phyloP scores from a whole-genome alignment of 2,113 vertebrate genomes.

The Baryphthengus martii region DNA sequence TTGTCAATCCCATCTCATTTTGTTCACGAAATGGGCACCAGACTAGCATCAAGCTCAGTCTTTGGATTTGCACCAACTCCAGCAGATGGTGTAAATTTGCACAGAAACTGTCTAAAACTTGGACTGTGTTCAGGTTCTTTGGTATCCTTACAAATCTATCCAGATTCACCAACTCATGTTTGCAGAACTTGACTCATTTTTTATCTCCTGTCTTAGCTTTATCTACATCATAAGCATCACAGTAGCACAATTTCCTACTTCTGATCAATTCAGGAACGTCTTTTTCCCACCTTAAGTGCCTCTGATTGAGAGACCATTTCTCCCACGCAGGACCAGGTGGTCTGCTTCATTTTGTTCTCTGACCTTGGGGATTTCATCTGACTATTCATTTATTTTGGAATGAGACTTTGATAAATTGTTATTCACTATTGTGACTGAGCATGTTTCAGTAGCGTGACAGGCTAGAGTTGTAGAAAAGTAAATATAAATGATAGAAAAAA shows the following conservation, averaged over 20 bases:
- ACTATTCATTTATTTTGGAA: conserved; percentile 29
- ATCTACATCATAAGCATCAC: background rate
- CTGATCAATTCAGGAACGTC: background rate
- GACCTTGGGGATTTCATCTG: conserved; percentile 26
- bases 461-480: background rate
- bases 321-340: background rate
- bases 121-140: background rate
- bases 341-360: conserved; percentile 14
- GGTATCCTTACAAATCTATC: background rate
- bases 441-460: background rate
- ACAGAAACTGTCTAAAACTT: conserved; percentile 28
- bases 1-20: background rate
- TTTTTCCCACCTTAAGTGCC: background rate
- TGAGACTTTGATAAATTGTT: conserved; percentile 33
- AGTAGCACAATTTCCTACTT: background rate
- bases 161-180: background rate
- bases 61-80: conserved; percentile 1
- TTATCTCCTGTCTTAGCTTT: background rate
- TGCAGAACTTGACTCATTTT: background rate
- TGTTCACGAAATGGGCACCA: background rate
- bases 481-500: background rate
- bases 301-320: background rate
- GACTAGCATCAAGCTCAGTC: background rate
- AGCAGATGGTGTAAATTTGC: conserved; percentile 46
- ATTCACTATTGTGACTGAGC: background rate